phyloP scores from a whole-genome alignment of 1,140 invertebrate genomes.

The Armadillidium nasatum region DNA sequence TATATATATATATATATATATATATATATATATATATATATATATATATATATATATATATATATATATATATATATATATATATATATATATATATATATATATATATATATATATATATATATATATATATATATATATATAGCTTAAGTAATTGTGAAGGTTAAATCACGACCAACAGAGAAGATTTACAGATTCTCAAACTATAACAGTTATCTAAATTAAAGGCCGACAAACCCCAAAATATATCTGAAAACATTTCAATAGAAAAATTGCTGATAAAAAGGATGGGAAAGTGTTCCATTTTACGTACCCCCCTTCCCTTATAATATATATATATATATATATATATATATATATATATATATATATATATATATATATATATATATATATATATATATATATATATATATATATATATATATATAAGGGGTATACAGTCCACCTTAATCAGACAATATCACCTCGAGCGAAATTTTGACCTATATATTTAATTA shows the following conservation, averaged over 20 bases:
- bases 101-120: slow-evolving; percentile 8
- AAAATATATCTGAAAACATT: too few species aligned
- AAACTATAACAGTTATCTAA: too few species aligned
- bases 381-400: slow-evolving; percentile 1
- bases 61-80: slow-evolving; percentile 11
- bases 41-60: slow-evolving; percentile 11
- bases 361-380: slow-evolving; percentile 11
- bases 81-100: slow-evolving; percentile 7
- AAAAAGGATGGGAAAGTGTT: too few species aligned
- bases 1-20: neutral
- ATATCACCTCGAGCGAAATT: too few species aligned
- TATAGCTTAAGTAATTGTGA: too few species aligned
- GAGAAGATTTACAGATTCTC: too few species aligned
- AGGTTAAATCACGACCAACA: too few species aligned
- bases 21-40: slow-evolving; percentile 3
- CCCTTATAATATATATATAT: slow-evolving; percentile 2
- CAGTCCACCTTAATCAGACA: too few species aligned
- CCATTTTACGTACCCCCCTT: too few species aligned
- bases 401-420: neutral
- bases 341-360: slow-evolving; percentile 7
- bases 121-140: slow-evolving; percentile 8
- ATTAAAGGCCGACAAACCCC: too few species aligned
- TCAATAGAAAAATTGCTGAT: too few species aligned
- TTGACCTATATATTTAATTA: too few species aligned
- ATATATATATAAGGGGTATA: neutral